phyloP scores from a whole-genome alignment of 2,113 vertebrate species.

The Opisthocomus hoazin region DNA sequence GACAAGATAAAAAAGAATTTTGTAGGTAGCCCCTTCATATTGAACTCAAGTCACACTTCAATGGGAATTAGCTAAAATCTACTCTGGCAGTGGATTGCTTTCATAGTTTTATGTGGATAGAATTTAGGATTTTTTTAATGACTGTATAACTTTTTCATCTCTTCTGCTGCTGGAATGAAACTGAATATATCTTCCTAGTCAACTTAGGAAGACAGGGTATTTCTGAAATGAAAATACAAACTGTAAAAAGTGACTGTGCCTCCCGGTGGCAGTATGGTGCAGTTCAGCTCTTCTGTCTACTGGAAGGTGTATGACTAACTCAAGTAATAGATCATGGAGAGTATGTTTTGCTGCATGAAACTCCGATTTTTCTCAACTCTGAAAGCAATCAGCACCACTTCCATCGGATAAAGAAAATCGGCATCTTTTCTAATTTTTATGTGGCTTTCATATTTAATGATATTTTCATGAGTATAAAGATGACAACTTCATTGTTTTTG shows the following conservation, averaged over 20 bases:
- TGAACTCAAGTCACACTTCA: not conserved
- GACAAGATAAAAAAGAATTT: not conserved
- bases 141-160: not conserved
- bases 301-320: not conserved
- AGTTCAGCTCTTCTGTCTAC: not conserved
- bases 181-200: not conserved
- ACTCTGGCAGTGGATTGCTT: not conserved
- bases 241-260: not conserved
- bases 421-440: not conserved
- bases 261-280: slow-evolving; percentile 12
- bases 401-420: not conserved
- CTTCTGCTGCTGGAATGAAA: not conserved
- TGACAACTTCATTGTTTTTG: not conserved
- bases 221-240: not conserved
- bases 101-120: not conserved
- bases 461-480: not conserved
- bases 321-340: not conserved
- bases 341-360: not conserved
- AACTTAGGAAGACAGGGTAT: not conserved
- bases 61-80: not conserved
- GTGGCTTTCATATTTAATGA: not conserved
- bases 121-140: not conserved
- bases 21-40: not conserved
- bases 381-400: not conserved
- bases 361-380: not conserved